These are phyloP conservation scores for Goniozus legneri DNA, from an alignment of 1,140 invertebrate species.

Conservation along the genomic window DNA sequence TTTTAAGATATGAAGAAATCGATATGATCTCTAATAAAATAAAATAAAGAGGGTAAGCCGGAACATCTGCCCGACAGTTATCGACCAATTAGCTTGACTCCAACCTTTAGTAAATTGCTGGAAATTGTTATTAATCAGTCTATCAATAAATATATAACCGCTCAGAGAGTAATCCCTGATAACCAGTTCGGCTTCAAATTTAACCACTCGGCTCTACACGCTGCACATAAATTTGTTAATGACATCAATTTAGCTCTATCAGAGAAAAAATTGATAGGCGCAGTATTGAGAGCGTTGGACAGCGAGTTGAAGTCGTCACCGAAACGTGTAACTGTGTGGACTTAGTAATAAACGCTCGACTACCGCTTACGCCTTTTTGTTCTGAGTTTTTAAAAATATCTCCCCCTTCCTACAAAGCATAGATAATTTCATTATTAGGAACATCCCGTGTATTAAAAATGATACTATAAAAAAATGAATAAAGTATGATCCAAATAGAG, in stretches of 20 bases:
- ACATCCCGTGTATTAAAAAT: too few relatives aligned
- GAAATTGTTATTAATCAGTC: conserved; percentile 3
- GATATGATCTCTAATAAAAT: too few relatives aligned
- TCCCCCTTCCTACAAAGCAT: conserved; percentile 10
- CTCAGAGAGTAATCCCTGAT: neutral
- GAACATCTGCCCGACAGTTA: neutral
- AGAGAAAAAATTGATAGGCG: conserved; percentile 16
- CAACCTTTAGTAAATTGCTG: conserved; percentile 9
- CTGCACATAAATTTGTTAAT: conserved; percentile 18
- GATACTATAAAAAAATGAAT: too few relatives aligned
- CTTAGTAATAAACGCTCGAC: too few relatives aligned
- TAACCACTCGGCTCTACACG: conserved; percentile 19
- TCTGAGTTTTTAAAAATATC: conserved; percentile 6
- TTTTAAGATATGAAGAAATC: too few relatives aligned
- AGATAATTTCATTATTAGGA: too few relatives aligned
- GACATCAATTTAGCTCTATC: conserved; percentile 19
- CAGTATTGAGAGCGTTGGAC: conserved; percentile 19
- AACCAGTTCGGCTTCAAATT: conserved; percentile 3
- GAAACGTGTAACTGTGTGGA: too few relatives aligned
- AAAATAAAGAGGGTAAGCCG: conserved; percentile 4
- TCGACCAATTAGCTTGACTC: conserved; percentile 3
- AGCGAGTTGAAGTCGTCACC: too few relatives aligned
- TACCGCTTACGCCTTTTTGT: too few relatives aligned
- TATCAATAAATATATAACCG: neutral
- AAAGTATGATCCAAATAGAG: too few relatives aligned